A percentile compares a stretch with the other conserved stretches of the same genome.
These are phyloP conservation scores for Cryptocheilus praepositus DNA, from an alignment of 2,888 invertebrate species.

Conservation along the genomic window DNA sequence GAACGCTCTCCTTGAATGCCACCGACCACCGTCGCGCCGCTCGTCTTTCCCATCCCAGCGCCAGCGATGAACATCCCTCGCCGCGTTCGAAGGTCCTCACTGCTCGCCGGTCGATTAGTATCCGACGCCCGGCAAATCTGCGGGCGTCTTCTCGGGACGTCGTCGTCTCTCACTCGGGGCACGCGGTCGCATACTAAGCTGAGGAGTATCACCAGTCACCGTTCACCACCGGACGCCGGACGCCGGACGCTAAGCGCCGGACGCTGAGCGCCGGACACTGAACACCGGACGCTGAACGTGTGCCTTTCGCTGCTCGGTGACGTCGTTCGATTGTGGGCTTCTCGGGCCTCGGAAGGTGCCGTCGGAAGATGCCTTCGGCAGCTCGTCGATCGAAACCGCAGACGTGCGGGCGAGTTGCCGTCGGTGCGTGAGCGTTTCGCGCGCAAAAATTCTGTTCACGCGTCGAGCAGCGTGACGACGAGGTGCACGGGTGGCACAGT, in stretches of 20 bases:
- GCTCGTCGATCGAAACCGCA: background rate
- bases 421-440: background rate
- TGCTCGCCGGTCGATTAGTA: background rate
- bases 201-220: too few species aligned
- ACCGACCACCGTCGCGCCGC: slow-evolving; percentile 1
- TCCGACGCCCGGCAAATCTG: background rate
- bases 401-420: background rate
- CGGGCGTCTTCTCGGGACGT: slow-evolving; percentile 26
- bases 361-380: background rate
- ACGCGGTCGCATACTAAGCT: slow-evolving; percentile 44
- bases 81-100: too few species aligned
- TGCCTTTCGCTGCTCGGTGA: background rate
- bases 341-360: too few species aligned
- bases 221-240: too few species aligned
- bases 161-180: slow-evolving; percentile 32
- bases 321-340: background rate
- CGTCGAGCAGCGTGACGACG: slow-evolving; percentile 13
- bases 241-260: background rate
- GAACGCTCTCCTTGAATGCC: slow-evolving; percentile 29
- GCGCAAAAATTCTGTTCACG: slow-evolving; percentile 3
- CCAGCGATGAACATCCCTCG: background rate
- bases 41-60: background rate
- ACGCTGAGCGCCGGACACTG: background rate
- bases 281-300: too few species aligned
- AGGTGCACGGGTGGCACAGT: slow-evolving; percentile 25